A percentile compares a stretch with the other conserved stretches of the same genome.
Conservation (phyloP, 2,113 vertebrate genomes). For the Leiothrix lutea region DNA sequence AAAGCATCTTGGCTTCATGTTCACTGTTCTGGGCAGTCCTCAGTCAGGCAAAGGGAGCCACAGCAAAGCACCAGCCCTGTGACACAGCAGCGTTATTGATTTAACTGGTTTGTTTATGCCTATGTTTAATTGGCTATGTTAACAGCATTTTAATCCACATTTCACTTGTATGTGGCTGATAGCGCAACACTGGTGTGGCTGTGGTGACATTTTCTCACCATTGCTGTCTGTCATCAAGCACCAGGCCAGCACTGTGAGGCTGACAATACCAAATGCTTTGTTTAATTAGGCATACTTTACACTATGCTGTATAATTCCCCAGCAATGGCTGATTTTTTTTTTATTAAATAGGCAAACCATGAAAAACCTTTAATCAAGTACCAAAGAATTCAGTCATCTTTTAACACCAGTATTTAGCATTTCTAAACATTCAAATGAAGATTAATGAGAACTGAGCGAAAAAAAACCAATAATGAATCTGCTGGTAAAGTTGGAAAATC, state of each 20-base stretch:
- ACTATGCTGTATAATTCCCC: not conserved
- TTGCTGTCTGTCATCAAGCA: conserved; percentile 1
- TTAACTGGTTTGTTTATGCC: conserved; percentile 72
- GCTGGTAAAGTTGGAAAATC: not conserved
- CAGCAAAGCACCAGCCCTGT: conserved; percentile 6
- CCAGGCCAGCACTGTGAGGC: conserved; percentile 5
- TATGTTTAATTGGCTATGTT: conserved; percentile 74
- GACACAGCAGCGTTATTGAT: conserved; percentile 63
- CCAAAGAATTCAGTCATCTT: not conserved
- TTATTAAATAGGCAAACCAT: not conserved
- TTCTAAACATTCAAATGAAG: conserved; percentile 17
- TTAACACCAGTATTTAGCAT: not conserved
- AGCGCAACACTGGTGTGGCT: conserved; percentile 24
- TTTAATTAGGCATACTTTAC: conserved; percentile 44
- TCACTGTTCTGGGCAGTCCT: not conserved
- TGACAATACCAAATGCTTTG: conserved; percentile 1
- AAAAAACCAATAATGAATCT: not conserved
- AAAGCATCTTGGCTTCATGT: not conserved
- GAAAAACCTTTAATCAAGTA: not conserved
- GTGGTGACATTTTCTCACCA: conserved; percentile 55
- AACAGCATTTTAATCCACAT: conserved; percentile 74
- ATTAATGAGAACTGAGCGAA: not conserved
- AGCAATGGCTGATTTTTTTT: not conserved
- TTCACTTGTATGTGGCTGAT: conserved; percentile 62
- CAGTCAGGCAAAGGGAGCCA: not conserved